phyloP scores from a whole-genome alignment of 1,140 invertebrate species.

The Thaumatotibia leucotreta region DNA sequence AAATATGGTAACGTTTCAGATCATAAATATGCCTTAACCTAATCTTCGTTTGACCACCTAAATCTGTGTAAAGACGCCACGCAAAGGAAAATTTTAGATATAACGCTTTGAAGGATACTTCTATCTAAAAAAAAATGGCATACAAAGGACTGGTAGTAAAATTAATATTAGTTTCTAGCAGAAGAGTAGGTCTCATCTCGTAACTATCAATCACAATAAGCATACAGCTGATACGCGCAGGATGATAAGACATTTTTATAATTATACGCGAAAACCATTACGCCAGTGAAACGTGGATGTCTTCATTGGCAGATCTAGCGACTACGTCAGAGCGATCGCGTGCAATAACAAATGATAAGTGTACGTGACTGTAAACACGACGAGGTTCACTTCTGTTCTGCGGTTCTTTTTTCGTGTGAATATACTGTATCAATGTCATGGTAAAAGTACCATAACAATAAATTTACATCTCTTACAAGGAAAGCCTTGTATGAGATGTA shows the following conservation, averaged over 20 bases:
- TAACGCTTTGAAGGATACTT: too few species aligned
- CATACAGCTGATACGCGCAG: neutral
- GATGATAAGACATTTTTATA: neutral
- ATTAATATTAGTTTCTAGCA: neutral
- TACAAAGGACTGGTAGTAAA: too few species aligned
- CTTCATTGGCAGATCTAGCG: neutral
- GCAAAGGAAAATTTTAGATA: too few species aligned
- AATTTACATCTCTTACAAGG: neutral
- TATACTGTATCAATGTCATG: too few species aligned
- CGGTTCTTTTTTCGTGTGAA: slow-evolving; percentile 8
- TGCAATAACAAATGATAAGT: slow-evolving; percentile 6
- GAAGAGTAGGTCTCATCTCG: neutral
- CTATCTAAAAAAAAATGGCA: too few species aligned
- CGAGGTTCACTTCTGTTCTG: neutral
- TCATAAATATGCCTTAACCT: neutral
- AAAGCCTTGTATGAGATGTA: too few species aligned
- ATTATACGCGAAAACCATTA: neutral
- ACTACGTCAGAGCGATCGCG: neutral
- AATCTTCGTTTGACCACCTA: neutral
- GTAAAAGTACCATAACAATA: too few species aligned
- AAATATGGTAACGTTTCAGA: neutral
- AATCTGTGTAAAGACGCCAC: neutral
- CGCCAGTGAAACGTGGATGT: neutral
- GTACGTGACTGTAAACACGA: slow-evolving; percentile 1
- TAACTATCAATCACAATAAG: neutral